Percentiles rank a stretch among this genome's conserved stretches.
These are phyloP conservation scores for Siniperca scherzeri DNA, from an alignment of 2,797 vertebrate genomes.

Conservation along the genomic window DNA sequence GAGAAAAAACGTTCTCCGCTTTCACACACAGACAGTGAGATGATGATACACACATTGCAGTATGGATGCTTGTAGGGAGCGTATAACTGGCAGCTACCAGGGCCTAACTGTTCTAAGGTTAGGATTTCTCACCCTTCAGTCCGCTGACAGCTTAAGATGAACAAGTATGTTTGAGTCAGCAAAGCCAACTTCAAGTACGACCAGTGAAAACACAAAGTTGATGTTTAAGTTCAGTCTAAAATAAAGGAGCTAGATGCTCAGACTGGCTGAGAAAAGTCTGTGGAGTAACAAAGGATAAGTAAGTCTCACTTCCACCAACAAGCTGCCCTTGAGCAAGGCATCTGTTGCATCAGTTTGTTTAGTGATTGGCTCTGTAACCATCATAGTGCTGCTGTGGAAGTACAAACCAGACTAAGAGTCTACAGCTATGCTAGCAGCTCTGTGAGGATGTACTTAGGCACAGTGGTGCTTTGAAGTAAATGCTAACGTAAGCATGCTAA, in stretches of 20 bases:
- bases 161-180: neutral
- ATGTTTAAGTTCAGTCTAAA: slow-evolving; percentile 16
- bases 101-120: neutral
- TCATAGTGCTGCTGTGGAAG: neutral
- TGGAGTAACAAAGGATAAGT: neutral
- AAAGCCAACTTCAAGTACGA: neutral
- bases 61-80: no score
- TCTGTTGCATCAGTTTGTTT: neutral
- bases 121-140: slow-evolving; percentile 10
- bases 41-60: neutral
- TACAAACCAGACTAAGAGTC: neutral
- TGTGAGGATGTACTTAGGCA: no score
- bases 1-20: neutral
- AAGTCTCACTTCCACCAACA: neutral
- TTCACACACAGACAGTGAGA: neutral
- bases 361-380: neutral
- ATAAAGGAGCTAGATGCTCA: slow-evolving; percentile 9
- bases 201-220: slow-evolving; percentile 20
- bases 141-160: neutral
- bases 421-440: neutral
- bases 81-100: neutral
- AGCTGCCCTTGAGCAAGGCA: neutral
- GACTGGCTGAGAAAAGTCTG: neutral
- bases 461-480: no score
- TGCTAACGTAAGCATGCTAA: neutral